Evolutionary conservation across 2,113 vertebrate genomes (phyloP).

Genomic region (Boulengeromyrus knoepffleri): DNA sequence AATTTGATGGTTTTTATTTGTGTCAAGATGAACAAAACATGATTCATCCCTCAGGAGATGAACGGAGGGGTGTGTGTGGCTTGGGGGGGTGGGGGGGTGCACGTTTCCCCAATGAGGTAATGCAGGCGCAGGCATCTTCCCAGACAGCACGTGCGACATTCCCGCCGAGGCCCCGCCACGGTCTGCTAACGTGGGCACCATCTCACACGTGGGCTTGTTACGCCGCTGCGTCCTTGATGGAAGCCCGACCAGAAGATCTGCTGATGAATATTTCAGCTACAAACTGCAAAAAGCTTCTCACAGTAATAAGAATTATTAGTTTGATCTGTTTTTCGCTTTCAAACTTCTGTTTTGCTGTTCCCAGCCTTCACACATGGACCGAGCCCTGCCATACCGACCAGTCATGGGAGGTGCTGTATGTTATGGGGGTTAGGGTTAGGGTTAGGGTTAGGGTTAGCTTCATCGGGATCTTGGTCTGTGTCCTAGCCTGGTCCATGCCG

Average conservation of each 20-base stretch:
- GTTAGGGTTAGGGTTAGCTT: no score
- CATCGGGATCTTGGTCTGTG: not conserved
- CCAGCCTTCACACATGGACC: not conserved
- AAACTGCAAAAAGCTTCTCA: not conserved
- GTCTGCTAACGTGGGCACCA: no score
- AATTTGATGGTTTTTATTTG: conserved; percentile 46
- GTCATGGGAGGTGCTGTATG: not conserved
- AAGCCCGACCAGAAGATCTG: not conserved
- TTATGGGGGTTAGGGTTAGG: not conserved
- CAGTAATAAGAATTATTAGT: not conserved
- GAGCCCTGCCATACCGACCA: not conserved
- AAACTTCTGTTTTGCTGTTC: not conserved
- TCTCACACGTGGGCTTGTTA: not conserved
- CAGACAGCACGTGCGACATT: not conserved
- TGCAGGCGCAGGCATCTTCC: conserved; percentile 35
- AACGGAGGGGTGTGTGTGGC: not conserved
- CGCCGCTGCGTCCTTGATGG: not conserved
- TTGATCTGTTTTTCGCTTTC: not conserved
- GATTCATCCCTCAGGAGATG: conserved; percentile 37
- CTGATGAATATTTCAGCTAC: not conserved
- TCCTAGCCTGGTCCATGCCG: not conserved
- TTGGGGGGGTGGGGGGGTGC: no score
- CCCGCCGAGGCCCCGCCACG: not conserved
- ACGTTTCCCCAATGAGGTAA: conserved; percentile 49
- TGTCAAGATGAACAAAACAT: conserved; percentile 48